A percentile compares a stretch with the other conserved stretches of the same genome.
Evolutionary conservation across 2,888 invertebrate genomes (phyloP).

Genomic region (Gymnosoma rotundatum): DNA sequence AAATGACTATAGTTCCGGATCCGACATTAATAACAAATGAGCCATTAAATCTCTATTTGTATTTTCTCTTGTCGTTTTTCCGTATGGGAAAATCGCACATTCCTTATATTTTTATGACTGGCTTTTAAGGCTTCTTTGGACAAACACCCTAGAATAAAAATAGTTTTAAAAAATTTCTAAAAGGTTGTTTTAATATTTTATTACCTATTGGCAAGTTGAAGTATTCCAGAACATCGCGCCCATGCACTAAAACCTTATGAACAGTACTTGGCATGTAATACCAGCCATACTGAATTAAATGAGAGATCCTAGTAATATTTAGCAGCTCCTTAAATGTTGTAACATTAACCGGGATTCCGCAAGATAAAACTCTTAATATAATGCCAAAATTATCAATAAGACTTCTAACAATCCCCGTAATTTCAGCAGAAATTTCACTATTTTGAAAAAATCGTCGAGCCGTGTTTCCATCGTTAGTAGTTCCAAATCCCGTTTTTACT

Average conservation of each 20-base stretch:
- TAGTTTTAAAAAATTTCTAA: background rate
- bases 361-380: constrained; percentile 26
- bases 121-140: constrained; percentile 30
- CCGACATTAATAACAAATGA: constrained; percentile 13
- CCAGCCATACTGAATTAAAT: constrained; percentile 23
- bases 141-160: constrained; percentile 8
- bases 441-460: too few species aligned
- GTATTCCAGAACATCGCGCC: constrained; percentile 13
- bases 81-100: constrained; percentile 19
- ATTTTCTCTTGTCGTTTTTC: constrained; percentile 16
- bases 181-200: background rate
- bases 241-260: constrained; percentile 19
- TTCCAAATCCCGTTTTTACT: too few species aligned
- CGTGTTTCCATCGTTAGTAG: too few species aligned
- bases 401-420: too few species aligned
- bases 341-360: constrained; percentile 20
- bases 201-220: constrained; percentile 16
- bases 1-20: constrained; percentile 15
- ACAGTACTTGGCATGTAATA: constrained; percentile 40
- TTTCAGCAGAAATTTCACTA: too few species aligned
- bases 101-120: constrained; percentile 27
- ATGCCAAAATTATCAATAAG: constrained; percentile 18
- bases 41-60: constrained; percentile 24
- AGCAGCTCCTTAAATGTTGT: constrained; percentile 6
- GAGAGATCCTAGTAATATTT: background rate